Evolutionary conservation across 2,113 vertebrate genomes (phyloP), one percentile per base, ranked within the genome.

Genomic region (Lepidothrix coronata): DNA sequence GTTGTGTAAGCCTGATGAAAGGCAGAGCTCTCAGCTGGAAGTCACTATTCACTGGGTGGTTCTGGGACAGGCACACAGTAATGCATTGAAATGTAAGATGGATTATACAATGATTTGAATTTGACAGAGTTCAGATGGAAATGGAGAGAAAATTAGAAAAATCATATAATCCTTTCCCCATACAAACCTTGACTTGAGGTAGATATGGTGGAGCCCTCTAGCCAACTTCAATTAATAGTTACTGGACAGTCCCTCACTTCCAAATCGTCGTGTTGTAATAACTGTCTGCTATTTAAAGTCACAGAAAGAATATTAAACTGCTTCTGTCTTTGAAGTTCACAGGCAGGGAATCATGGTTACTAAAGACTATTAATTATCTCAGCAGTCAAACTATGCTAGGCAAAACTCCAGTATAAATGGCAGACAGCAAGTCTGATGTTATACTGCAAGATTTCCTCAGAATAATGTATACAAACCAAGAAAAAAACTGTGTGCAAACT

Each of bases 311-410:
- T 93, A 85, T 89, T 73, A 93, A 96, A 85, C 83, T 91, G 41
- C 62, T 91, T 77, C 86, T 25, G 25, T 76, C 93, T 95, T 95
- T 97, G 51, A 95, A 68, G 75, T 92, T 95, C 83, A 43, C 65
- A 92, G 61, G 30, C 62, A 35, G 87, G 30, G 55, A 46, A 88
- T 89, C 93, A 39, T 37, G 83, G 78, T 77, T 92, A 68, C 71
- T 87, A 49, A 95, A 96, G 85, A 85, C 83, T 95, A 71, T 68
- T 85, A 94, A 90, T 95, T 95, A 90, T 95, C 83, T 96, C 81
- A 91, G 94, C 66, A 94, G 87, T 84, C 70, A 55, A 88, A 74
- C 91, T 70, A 62, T 9, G 30, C 39, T 3, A 58, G 84, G 89
- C 65, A 61, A 88, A 92, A 51, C 63, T 88, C 61, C 68, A 57